Base-by-base conservation (phyloP, 2,113 vertebrate species). In the Paramisgurnus dabryanus region DNA sequence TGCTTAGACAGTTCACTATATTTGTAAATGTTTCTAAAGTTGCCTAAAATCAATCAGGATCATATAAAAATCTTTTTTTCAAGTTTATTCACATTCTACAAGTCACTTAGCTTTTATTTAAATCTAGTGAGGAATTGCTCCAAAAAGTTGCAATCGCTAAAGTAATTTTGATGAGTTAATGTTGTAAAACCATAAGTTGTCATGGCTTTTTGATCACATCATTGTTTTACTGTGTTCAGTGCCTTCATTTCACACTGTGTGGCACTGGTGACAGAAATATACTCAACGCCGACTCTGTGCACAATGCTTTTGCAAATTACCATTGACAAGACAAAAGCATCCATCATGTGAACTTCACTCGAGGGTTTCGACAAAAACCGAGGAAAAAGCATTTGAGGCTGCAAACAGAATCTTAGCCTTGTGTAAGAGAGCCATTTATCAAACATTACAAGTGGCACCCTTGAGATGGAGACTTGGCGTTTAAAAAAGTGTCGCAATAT, bases 371-470 rank as follows among this genome's bases (percentile, higher is more conserved):
- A 45, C 6, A 13, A 64, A 64, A 76, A 76, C 12, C 5, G 58
- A 18, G 45, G 45, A n/a, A 34, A 64, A 76, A 49, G 73, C 40
- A 60, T 73, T 73, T 73, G 55, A 60, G 71, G 40, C 71, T 60
- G 71, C 55, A 73, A 73, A 61, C n/a, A 12, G 55, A 76, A 50
- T 76, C 64, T 50, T 64, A 49, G 27, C 41, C 60, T 76, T 64
- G 55, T 50, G 22, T 53, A 76, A 76, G 27, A 49, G 58, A 64
- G 22, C 43, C 60, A 76, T 76, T 76, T 13, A 76, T 76, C 73
- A 76, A 64, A 76, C 60, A 76, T 63, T 73, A 73, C 60, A 76
- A 64, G 73, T 49, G 73, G 73, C 73, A 64, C 43, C 73, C 73
- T 22, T 34, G 72, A 75, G 53, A 72, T 58, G 6, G 43, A 49